Conservation (phyloP, 2,797 vertebrate species). For the Remorina albescens region DNA sequence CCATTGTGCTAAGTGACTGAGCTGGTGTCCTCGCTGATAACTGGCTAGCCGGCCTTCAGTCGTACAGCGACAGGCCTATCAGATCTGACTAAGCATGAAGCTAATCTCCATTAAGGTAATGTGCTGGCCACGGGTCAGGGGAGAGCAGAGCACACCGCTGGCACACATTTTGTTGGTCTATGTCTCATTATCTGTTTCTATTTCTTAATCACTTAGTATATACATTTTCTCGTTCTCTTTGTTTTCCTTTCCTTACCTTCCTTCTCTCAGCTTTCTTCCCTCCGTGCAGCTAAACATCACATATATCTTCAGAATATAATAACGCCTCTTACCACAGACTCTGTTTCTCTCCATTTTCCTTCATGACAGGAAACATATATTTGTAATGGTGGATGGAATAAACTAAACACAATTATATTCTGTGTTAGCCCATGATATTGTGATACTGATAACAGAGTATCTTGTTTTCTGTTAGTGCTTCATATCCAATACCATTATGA, state of each 20-base stretch:
- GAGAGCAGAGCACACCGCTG: constrained; percentile 35
- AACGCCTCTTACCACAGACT: constrained; percentile 47
- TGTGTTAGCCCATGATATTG: constrained; percentile 72
- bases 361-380: constrained; percentile 67
- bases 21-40: constrained; percentile 77
- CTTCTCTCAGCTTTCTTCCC: not conserved
- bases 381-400: constrained; percentile 64
- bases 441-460: constrained; percentile 75
- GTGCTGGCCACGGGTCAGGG: constrained; percentile 57
- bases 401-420: constrained; percentile 71
- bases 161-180: constrained; percentile 10
- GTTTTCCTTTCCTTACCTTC: constrained; percentile 8
- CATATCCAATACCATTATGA: constrained; percentile 74
- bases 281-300: constrained; percentile 31
- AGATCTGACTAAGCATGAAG: constrained; percentile 79
- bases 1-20: constrained; percentile 80
- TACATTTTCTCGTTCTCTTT: constrained; percentile 8
- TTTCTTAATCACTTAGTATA: constrained; percentile 35
- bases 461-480: constrained; percentile 74
- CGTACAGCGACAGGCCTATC: constrained; percentile 70
- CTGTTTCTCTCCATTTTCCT: constrained; percentile 49
- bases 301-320: constrained; percentile 58
- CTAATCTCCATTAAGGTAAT: constrained; percentile 82
- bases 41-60: constrained; percentile 72
- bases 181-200: constrained; percentile 32